phyloP scores from a whole-genome alignment of 1,140 invertebrate genomes.

The Pachypsylla venusta region DNA sequence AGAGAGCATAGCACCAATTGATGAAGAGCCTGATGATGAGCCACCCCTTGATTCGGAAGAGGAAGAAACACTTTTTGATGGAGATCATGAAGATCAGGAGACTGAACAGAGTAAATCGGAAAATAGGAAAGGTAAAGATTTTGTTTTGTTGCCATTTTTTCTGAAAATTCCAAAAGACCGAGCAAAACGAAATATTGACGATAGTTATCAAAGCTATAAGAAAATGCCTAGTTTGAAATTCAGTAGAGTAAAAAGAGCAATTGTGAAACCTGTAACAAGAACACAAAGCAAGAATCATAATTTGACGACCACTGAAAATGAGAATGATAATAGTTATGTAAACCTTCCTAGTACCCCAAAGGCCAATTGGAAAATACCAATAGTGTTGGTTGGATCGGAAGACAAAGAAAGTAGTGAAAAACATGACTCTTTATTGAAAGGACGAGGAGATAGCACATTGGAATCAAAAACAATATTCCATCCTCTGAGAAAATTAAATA shows the following conservation, averaged over 20 bases:
- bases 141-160: not conserved
- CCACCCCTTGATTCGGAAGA: not conserved
- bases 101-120: not conserved
- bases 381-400: not conserved
- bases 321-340: not conserved
- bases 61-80: not conserved
- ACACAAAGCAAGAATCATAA: not conserved
- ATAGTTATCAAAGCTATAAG: not conserved
- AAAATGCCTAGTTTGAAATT: not conserved
- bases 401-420: not conserved
- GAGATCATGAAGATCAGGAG: not conserved
- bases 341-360: not conserved
- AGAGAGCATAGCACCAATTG: not conserved
- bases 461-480: not conserved
- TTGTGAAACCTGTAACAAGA: not conserved
- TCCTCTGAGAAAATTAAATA: not conserved
- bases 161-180: not conserved
- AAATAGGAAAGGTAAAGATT: not conserved
- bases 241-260: not conserved
- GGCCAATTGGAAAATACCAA: not conserved
- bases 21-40: slow-evolving; percentile 7
- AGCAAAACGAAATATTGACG: not conserved
- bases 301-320: not conserved
- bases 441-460: not conserved
- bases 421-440: no score